Conservation (phyloP, 2,888 invertebrate genomes). For the Labia minor region DNA sequence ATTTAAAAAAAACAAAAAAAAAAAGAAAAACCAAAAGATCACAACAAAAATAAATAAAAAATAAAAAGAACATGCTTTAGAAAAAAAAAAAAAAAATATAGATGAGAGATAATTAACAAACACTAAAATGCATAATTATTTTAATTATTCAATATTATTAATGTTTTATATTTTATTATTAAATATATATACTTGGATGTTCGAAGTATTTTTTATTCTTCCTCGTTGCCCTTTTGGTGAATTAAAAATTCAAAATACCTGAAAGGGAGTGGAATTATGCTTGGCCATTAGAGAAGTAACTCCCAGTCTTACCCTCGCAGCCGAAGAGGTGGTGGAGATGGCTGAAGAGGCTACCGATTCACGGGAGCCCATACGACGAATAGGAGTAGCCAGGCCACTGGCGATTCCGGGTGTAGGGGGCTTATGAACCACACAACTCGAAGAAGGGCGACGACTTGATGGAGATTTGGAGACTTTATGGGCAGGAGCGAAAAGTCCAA, state of each 20-base stretch:
- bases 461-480: conserved; percentile 83
- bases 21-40: background rate
- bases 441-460: conserved; percentile 49
- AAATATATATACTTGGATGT: too few species aligned
- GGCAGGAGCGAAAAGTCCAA: conserved; percentile 86
- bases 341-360: conserved; percentile 63
- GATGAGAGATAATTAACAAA: background rate
- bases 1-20: background rate
- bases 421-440: conserved; percentile 50
- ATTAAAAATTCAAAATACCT: conserved; percentile 40
- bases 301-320: conserved; percentile 63
- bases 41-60: background rate
- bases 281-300: conserved; percentile 49
- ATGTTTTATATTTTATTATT: too few species aligned
- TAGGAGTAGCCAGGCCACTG: conserved; percentile 41
- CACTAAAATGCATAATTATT: too few species aligned
- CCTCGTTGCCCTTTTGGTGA: conserved; percentile 31
- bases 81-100: background rate
- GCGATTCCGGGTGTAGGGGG: conserved; percentile 43
- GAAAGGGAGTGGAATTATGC: conserved; percentile 33
- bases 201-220: background rate
- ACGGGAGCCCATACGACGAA: conserved; percentile 67
- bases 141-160: too few species aligned
- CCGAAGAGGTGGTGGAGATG: conserved; percentile 40
- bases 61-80: background rate